Conservation (phyloP, 2,888 invertebrate species). For the Ischnus inquisitorius region DNA sequence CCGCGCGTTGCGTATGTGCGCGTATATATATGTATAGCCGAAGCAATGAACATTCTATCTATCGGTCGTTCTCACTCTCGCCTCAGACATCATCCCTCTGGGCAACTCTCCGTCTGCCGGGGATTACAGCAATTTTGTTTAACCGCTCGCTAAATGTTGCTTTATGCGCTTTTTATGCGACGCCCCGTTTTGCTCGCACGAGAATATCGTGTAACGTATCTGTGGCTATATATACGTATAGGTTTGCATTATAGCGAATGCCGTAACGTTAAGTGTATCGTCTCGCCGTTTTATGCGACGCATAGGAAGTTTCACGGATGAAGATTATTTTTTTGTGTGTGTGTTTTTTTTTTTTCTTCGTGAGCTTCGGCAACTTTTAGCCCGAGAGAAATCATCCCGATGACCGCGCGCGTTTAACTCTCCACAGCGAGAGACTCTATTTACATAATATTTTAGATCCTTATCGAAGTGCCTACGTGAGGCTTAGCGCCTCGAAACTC, state of each 20-base stretch:
- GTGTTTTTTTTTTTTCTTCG: constrained; percentile 21
- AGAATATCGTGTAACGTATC: constrained; percentile 46
- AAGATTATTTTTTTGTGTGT: constrained; percentile 14
- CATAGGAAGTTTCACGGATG: constrained; percentile 30
- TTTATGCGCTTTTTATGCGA: constrained; percentile 79
- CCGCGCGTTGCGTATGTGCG: too few species aligned
- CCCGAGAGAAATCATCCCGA: constrained; percentile 51
- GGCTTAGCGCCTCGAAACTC: constrained; percentile 70
- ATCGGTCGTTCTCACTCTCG: constrained; percentile 47
- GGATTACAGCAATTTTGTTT: constrained; percentile 84
- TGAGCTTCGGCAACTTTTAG: constrained; percentile 5
- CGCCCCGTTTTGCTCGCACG: constrained; percentile 70
- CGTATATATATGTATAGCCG: constrained; percentile 8
- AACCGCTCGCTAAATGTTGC: constrained; percentile 82
- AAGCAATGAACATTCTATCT: constrained; percentile 16
- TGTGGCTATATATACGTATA: constrained; percentile 13
- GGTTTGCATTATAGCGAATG: constrained; percentile 27
- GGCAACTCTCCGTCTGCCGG: constrained; percentile 58
- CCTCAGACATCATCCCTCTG: not conserved
- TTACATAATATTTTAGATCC: constrained; percentile 82
- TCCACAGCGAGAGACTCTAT: constrained; percentile 74
- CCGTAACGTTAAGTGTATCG: constrained; percentile 50
- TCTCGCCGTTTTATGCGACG: constrained; percentile 50
- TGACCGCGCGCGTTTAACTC: constrained; percentile 61
- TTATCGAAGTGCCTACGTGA: constrained; percentile 73